Percentiles rank a stretch among this genome's conserved stretches.
Evolutionary conservation across 2,113 vertebrate genomes (phyloP).

Genomic region (Petaurus breviceps): DNA sequence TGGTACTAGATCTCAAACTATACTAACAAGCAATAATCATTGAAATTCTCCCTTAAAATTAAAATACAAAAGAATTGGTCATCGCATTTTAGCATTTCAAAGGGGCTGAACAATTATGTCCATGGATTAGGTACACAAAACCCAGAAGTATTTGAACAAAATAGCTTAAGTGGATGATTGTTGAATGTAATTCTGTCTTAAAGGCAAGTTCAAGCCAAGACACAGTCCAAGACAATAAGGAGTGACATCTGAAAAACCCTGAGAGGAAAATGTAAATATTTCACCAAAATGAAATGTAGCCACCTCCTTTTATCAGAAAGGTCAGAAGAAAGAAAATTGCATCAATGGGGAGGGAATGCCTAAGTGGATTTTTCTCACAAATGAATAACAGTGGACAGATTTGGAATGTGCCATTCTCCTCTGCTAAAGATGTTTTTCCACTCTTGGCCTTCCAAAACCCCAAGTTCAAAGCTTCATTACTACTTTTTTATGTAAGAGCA

Average conservation of each 20-base stretch:
- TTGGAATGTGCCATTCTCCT: constrained; percentile 80
- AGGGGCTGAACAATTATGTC: background rate
- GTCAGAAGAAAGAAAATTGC: constrained; percentile 72
- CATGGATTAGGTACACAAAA: background rate
- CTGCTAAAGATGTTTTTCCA: constrained; percentile 84
- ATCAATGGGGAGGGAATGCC: constrained; percentile 61
- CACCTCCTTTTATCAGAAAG: constrained; percentile 66
- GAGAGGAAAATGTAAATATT: constrained; percentile 45
- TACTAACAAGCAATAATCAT: background rate
- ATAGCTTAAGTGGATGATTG: background rate
- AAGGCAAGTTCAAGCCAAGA: constrained; percentile 65
- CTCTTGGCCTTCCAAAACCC: constrained; percentile 82
- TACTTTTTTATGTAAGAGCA: constrained; percentile 83
- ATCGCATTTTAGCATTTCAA: background rate
- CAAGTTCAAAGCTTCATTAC: constrained; percentile 86
- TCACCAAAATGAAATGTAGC: constrained; percentile 65
- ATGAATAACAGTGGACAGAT: constrained; percentile 75
- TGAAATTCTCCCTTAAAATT: background rate
- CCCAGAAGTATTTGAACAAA: background rate
- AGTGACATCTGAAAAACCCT: constrained; percentile 45
- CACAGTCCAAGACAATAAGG: constrained; percentile 52
- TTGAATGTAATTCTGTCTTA: constrained; percentile 10
- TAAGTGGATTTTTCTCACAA: constrained; percentile 65
- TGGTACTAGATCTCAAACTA: background rate
- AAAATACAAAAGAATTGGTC: background rate